These are phyloP conservation scores for Meloidogyne chitwoodi DNA, from an alignment of 1,140 invertebrate species.

Conservation along the genomic window DNA sequence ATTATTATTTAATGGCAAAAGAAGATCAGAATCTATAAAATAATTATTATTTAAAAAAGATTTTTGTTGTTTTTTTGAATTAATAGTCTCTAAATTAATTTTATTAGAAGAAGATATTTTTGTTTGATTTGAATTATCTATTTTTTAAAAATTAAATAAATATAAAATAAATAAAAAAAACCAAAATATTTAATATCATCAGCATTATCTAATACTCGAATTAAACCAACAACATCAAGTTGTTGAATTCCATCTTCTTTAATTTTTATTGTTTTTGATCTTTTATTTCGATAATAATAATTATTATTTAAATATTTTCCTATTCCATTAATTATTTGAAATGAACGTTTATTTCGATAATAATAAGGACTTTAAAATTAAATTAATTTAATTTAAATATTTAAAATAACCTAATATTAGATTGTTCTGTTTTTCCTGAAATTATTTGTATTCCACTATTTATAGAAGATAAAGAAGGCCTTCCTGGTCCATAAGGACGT, in stretches of 20 bases:
- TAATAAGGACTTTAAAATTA: not conserved
- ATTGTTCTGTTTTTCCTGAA: conserved; percentile 20
- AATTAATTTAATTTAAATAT: not conserved
- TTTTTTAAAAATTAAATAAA: not conserved
- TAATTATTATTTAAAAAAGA: not conserved
- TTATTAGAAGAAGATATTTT: not conserved
- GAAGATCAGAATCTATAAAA: not conserved
- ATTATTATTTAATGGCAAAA: not conserved
- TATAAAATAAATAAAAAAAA: conserved; percentile 9
- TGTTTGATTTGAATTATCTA: not conserved
- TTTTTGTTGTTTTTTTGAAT: not conserved
- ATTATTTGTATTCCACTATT: conserved; percentile 19
- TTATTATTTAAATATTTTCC: not conserved
- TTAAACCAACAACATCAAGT: conserved; percentile 54
- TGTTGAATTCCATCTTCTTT: conserved; percentile 30
- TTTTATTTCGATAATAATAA: not conserved
- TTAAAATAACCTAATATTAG: not conserved
- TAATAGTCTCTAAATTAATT: not conserved
- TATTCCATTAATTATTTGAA: not conserved
- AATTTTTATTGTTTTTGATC: not conserved
- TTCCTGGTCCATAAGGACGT: conserved; percentile 26
- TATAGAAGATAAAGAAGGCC: too few relatives aligned
- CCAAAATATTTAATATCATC: conserved; percentile 49
- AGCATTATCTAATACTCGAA: conserved; percentile 51
- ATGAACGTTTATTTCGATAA: not conserved